Evolutionary conservation across 2,113 vertebrate genomes (phyloP), one percentile per base, ranked within the genome.

Genomic region (Prinia subflava): DNA sequence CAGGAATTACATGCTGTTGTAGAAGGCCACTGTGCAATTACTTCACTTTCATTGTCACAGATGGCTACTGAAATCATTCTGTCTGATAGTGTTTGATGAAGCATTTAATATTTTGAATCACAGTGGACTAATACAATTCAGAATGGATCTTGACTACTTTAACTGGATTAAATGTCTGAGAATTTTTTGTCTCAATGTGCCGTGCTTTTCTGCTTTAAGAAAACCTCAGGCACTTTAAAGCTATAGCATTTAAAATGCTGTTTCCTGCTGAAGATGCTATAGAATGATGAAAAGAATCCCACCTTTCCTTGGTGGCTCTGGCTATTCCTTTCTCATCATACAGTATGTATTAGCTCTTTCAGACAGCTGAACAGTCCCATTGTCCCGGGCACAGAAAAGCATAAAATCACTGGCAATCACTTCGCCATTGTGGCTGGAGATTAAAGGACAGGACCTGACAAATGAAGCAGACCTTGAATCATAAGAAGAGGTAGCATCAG

Each of bases 1-100:
- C 67, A 90, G 53, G 53, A 79, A 91, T 92, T 78, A 70, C 55
- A 37, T 31, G 39, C 19, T 93, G 46, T 44, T 80, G 6, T 59
- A 59, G 83, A 82, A 87, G 35, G 49, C 55, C 75, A 89, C 56
- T 82, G 64, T 92, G 73, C 80, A 87, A 77, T 90, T 92, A 69
- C 57, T 87, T 85, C 35, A 63, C 68, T 85, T 84, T 39, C 59
- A 82, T 41, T 37, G 46, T 65, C 62, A 64, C 79, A 60, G 50
- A 78, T 84, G 67, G 83, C 47, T 71, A 31, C 67, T 35, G 79
- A 81, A 95, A 91, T 89, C 27, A 41, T 92, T 83, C 68, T 77
- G 55, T 71, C 68, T 83, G 52, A 62, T 81, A 81, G 55, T 78
- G 50, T 75, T 94, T 91, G 83, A 89, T 91, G 82, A 87, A 95